phyloP scores from a whole-genome alignment of 2,888 invertebrate genomes.

The Polyommatus iphigenia region DNA sequence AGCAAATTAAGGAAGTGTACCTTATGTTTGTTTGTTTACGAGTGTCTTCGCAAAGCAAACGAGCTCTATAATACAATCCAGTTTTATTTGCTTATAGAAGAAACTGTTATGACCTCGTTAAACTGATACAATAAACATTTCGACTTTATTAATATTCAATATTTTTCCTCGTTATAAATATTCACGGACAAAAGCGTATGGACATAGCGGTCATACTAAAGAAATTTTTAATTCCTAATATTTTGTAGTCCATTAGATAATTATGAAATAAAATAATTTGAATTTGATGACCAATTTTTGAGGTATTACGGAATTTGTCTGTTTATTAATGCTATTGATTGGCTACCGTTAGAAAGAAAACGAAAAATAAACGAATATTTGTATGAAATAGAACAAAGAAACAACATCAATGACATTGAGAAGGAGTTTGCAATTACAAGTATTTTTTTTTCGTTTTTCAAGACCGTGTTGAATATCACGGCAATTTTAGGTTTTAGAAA shows the following conservation, averaged over 20 bases:
- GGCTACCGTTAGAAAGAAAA: too few species aligned
- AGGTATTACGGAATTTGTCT: too few species aligned
- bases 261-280: too few species aligned
- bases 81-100: conserved; percentile 3
- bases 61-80: not conserved
- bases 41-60: not conserved
- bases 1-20: not conserved
- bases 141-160: not conserved
- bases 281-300: too few species aligned
- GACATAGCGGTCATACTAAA: not conserved
- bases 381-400: too few species aligned
- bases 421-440: too few species aligned
- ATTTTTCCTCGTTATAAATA: not conserved
- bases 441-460: too few species aligned
- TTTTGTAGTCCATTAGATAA: not conserved
- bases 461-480: too few species aligned
- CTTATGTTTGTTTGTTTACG: not conserved
- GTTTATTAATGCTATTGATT: too few species aligned
- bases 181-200: not conserved
- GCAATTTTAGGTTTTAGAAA: not conserved
- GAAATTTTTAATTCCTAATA: not conserved
- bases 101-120: not conserved
- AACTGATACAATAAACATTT: conserved; percentile 6
- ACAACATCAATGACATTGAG: too few species aligned
- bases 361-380: too few species aligned